Evolutionary conservation across 1,140 invertebrate genomes (phyloP).

Genomic region (Phortica variegata): DNA sequence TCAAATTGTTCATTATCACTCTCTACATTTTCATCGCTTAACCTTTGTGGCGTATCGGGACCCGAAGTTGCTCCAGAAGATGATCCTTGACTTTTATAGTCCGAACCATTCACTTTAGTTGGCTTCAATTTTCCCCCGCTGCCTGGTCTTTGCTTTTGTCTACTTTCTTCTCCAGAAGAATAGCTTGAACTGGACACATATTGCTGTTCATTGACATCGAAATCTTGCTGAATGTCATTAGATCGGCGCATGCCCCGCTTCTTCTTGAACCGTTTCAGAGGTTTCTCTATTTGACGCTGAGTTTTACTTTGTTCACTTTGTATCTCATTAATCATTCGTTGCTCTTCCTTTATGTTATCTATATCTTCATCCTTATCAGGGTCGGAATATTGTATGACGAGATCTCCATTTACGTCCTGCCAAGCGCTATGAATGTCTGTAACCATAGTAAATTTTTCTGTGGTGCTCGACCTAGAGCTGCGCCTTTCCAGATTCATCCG

Average conservation of each 20-base stretch:
- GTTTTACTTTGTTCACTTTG: background rate
- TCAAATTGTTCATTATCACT: slow-evolving; percentile 50
- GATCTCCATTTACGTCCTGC: slow-evolving; percentile 45
- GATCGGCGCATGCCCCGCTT: slow-evolving; percentile 3
- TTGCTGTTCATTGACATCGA: slow-evolving; percentile 44
- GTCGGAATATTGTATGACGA: slow-evolving; percentile 6
- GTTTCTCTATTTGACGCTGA: background rate
- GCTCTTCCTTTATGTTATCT: background rate
- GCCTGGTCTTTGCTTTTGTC: background rate
- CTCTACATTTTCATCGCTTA: slow-evolving; percentile 64
- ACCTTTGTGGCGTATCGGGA: slow-evolving; percentile 75
- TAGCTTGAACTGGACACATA: slow-evolving; percentile 27
- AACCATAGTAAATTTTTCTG: slow-evolving; percentile 31
- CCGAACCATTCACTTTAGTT: too few relatives aligned
- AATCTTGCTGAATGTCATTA: background rate
- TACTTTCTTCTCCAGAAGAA: slow-evolving; percentile 37
- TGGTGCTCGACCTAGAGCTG: slow-evolving; percentile 6
- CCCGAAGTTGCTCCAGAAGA: slow-evolving; percentile 85
- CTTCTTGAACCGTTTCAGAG: slow-evolving; percentile 21
- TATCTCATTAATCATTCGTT: background rate
- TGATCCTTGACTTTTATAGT: slow-evolving; percentile 19
- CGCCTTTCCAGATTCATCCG: background rate
- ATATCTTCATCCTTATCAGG: slow-evolving; percentile 10
- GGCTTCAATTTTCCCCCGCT: background rate
- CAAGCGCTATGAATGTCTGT: slow-evolving; percentile 55